Percentiles rank a stretch among this genome's conserved stretches.
phyloP scores from a whole-genome alignment of 2,888 invertebrate species.

The Drosophila formosana region DNA sequence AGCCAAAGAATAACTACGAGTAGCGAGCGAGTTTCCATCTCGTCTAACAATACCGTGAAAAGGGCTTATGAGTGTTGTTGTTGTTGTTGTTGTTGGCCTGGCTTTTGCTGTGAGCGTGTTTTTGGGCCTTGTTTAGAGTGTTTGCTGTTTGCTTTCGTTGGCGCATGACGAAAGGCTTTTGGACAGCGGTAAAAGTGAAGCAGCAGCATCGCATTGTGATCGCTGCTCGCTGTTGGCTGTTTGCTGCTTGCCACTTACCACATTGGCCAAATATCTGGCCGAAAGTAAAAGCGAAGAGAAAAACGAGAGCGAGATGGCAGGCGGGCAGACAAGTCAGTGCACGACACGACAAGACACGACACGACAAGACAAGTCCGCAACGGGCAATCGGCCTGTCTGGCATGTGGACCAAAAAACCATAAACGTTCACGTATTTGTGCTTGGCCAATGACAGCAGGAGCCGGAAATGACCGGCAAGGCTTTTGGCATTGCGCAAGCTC shows the following conservation, averaged over 20 bases:
- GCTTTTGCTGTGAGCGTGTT: not conserved
- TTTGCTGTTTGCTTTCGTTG: constrained; percentile 25
- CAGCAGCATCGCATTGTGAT: constrained; percentile 20
- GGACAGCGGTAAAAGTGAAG: constrained; percentile 47
- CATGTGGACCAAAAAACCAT: not conserved
- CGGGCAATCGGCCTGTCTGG: constrained; percentile 27
- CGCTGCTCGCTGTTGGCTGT: constrained; percentile 21
- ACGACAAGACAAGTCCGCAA: not conserved
- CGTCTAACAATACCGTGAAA: not conserved
- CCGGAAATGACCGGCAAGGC: constrained; percentile 57
- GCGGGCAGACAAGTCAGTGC: constrained; percentile 54
- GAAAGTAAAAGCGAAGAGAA: constrained; percentile 70
- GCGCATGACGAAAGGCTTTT: constrained; percentile 44
- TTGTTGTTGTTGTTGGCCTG: constrained; percentile 1
- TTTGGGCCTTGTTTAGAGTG: constrained; percentile 14
- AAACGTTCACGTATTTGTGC: constrained; percentile 42
- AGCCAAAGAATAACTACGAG: no score
- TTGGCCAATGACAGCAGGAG: constrained; percentile 69
- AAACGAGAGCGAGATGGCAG: constrained; percentile 46
- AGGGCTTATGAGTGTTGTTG: not conserved
- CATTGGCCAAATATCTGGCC: constrained; percentile 47
- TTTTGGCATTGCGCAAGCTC: constrained; percentile 37
- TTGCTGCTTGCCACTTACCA: constrained; percentile 38
- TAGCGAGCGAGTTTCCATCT: not conserved
- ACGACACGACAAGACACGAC: not conserved